A percentile compares a stretch with the other conserved stretches of the same genome.
These are phyloP conservation scores for Spongia lamella DNA, from an alignment of 37 sponge, comb jelly and placozoan species.

Conservation along the genomic window DNA sequence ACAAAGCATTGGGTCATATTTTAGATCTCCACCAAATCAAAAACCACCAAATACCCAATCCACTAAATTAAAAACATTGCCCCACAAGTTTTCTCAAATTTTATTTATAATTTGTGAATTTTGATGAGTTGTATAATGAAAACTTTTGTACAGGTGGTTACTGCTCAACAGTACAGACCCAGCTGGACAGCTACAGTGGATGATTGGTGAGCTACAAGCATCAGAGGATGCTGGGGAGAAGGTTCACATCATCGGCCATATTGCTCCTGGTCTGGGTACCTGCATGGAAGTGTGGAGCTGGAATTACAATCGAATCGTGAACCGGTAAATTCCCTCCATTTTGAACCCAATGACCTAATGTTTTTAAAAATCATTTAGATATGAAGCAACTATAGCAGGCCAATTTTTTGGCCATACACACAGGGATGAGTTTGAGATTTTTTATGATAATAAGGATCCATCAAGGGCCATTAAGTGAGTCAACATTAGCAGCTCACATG, in stretches of 20 bases:
- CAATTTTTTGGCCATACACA: slow-evolving; percentile 98
- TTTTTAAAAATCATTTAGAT: slow-evolving; percentile 34
- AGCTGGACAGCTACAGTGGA: slow-evolving; percentile 76
- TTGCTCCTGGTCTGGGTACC: slow-evolving; percentile 42
- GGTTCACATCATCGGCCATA: slow-evolving; percentile 90
- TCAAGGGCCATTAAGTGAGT: slow-evolving; percentile 67
- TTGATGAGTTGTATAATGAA: too few species aligned
- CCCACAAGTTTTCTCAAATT: too few species aligned
- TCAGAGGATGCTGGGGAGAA: slow-evolving; percentile 79
- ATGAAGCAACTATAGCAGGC: slow-evolving; percentile 85
- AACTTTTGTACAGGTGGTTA: too few species aligned
- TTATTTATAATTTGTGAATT: too few species aligned
- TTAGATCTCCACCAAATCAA: too few species aligned
- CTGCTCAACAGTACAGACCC: slow-evolving; percentile 80
- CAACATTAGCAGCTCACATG: too few species aligned
- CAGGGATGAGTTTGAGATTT: slow-evolving; percentile 62
- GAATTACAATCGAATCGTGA: slow-evolving; percentile 86
- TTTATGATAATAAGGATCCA: slow-evolving; percentile 65
- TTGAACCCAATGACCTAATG: too few species aligned
- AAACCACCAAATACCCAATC: too few species aligned
- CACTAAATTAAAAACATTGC: too few species aligned
- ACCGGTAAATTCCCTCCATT: slow-evolving; percentile 49
- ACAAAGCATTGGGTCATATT: too few species aligned
- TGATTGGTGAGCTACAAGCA: slow-evolving; percentile 64
- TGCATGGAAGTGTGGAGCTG: slow-evolving; percentile 68